phyloP scores from a whole-genome alignment of 2,797 vertebrate species.

The Gouania willdenowi region DNA sequence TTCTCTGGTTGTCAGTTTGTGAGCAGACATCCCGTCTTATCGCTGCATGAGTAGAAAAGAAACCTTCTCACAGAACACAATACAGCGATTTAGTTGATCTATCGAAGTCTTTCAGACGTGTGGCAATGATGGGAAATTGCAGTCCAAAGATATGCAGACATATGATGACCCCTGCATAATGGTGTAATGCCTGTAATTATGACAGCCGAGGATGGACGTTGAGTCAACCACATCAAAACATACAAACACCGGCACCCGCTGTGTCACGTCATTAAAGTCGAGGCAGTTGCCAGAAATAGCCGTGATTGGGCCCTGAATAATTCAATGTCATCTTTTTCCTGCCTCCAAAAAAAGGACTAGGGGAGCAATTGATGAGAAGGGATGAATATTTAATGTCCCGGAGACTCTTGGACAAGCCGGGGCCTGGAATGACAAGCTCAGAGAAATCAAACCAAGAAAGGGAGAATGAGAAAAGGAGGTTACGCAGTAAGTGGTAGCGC shows the following conservation, averaged over 20 bases:
- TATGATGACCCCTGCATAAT: slow-evolving; percentile 49
- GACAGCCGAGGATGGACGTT: slow-evolving; percentile 41
- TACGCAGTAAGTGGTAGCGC: slow-evolving; percentile 33
- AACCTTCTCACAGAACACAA: slow-evolving; percentile 17
- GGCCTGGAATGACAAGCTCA: slow-evolving; percentile 52
- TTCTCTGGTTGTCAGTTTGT: background rate
- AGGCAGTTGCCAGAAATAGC: slow-evolving; percentile 61
- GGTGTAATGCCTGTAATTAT: slow-evolving; percentile 54
- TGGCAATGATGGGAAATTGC: slow-evolving; percentile 33
- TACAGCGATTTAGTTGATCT: slow-evolving; percentile 31
- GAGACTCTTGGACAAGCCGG: slow-evolving; percentile 65
- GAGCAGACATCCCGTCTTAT: slow-evolving; percentile 17
- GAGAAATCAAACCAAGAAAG: slow-evolving; percentile 55
- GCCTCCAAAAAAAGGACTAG: slow-evolving; percentile 54
- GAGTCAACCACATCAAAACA: slow-evolving; percentile 60
- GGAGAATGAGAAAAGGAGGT: slow-evolving; percentile 41
- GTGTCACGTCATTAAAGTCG: slow-evolving; percentile 44
- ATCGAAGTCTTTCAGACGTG: slow-evolving; percentile 21
- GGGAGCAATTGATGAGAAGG: slow-evolving; percentile 66
- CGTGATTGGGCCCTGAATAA: slow-evolving; percentile 70
- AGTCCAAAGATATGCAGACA: slow-evolving; percentile 30
- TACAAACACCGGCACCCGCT: slow-evolving; percentile 46
- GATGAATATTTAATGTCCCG: slow-evolving; percentile 73
- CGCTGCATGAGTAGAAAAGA: slow-evolving; percentile 4
- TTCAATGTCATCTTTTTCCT: slow-evolving; percentile 62